phyloP scores from a whole-genome alignment of 1,140 invertebrate species.

The Heliconius hewitsoni region DNA sequence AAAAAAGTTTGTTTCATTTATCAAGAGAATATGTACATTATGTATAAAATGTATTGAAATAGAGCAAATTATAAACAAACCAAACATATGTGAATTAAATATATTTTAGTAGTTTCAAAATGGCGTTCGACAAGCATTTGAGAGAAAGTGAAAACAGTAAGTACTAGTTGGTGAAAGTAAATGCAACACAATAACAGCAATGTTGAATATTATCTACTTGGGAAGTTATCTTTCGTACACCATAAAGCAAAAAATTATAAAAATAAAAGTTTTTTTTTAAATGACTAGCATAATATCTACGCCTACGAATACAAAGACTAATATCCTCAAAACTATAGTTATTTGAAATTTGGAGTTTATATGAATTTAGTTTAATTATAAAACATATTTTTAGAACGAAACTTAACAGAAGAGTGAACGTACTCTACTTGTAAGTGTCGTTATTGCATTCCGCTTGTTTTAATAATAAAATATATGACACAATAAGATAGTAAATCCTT shows the following conservation, averaged over 20 bases:
- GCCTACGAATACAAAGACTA: too few relatives aligned
- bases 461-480: background rate
- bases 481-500: background rate
- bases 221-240: background rate
- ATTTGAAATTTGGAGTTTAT: too few relatives aligned
- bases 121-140: background rate
- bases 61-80: background rate
- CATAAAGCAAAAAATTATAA: background rate
- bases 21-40: too few relatives aligned
- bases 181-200: background rate
- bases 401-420: too few relatives aligned
- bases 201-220: background rate
- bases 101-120: background rate
- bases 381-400: too few relatives aligned
- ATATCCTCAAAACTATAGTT: too few relatives aligned
- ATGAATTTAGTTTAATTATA: too few relatives aligned
- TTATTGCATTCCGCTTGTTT: background rate
- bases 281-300: too few relatives aligned
- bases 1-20: too few relatives aligned
- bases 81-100: background rate
- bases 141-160: conserved; percentile 33
- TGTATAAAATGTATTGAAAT: too few relatives aligned
- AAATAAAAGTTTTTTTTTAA: background rate
- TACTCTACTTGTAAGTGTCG: background rate
- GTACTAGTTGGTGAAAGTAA: background rate